Evolutionary conservation across 1,140 invertebrate genomes (phyloP).

Genomic region (Streblospio benedicti): DNA sequence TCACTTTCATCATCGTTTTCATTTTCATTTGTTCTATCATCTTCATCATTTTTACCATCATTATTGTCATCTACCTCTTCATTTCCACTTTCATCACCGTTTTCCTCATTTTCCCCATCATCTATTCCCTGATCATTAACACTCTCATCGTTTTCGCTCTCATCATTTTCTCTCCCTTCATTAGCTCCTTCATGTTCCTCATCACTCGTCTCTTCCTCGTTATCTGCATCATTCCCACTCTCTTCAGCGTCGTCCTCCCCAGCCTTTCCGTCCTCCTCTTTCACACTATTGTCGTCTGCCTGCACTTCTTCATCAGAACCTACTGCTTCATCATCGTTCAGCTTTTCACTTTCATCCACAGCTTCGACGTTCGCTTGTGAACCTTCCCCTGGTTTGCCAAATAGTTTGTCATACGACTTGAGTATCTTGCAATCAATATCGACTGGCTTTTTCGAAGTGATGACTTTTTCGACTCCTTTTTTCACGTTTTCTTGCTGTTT

Average conservation of each 20-base stretch:
- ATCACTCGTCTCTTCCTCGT: conserved; percentile 7
- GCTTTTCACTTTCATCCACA: too few species aligned
- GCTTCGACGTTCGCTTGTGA: too few species aligned
- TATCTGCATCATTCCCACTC: conserved; percentile 24
- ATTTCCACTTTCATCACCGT: background rate
- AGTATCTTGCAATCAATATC: too few species aligned
- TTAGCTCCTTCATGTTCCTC: conserved; percentile 30
- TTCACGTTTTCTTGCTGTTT: too few species aligned
- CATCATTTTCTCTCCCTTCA: conserved; percentile 9
- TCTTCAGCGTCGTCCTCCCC: conserved; percentile 51
- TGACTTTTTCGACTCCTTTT: too few species aligned
- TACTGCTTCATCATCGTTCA: too few species aligned
- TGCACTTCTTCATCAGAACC: too few species aligned
- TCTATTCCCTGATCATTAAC: background rate
- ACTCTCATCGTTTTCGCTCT: conserved; percentile 6
- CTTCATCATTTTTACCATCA: background rate
- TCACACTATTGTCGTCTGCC: conserved; percentile 46
- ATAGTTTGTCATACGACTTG: too few species aligned
- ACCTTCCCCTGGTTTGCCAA: too few species aligned
- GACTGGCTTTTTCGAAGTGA: too few species aligned
- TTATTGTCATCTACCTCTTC: background rate
- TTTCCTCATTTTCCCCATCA: background rate
- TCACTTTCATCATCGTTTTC: background rate
- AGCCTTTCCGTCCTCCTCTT: conserved; percentile 33
- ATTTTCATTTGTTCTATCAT: background rate